These are phyloP conservation scores for Chrysaora quinquecirrha DNA, from an alignment of 30 jellyfish, hydroid and myxozoan species.

Conservation along the genomic window DNA sequence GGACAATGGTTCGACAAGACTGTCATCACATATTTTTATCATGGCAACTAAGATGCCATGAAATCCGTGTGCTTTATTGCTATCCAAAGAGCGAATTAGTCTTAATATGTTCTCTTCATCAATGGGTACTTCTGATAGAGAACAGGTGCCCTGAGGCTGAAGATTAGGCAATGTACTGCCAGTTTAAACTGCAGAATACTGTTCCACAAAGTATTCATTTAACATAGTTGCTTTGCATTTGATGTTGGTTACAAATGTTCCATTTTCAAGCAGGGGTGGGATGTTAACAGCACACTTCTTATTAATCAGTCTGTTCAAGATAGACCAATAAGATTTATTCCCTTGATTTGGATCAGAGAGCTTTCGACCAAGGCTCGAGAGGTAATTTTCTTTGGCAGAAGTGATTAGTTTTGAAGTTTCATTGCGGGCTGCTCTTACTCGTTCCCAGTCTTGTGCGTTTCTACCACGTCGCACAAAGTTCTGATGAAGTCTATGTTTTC, in stretches of 20 bases:
- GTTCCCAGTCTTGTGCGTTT: too few relatives aligned
- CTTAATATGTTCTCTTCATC: constrained; percentile 7
- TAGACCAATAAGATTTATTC: too few relatives aligned
- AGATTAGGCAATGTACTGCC: constrained; percentile 29
- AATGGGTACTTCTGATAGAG: constrained; percentile 27
- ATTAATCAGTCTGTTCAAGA: too few relatives aligned
- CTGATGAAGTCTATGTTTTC: neutral
- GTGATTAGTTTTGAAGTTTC: too few relatives aligned
- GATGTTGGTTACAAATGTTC: constrained; percentile 8
- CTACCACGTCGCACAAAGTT: too few relatives aligned
- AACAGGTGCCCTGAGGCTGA: constrained; percentile 27
- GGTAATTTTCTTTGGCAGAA: constrained; percentile 11
- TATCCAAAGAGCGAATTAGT: constrained; percentile 38
- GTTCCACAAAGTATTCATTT: constrained; percentile 18
- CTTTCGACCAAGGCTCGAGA: constrained; percentile 36
- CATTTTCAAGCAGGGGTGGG: too few relatives aligned
- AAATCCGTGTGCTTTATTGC: constrained; percentile 44
- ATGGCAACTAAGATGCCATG: constrained; percentile 17
- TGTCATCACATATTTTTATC: neutral
- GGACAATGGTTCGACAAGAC: neutral
- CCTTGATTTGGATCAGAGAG: constrained; percentile 42
- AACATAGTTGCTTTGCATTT: constrained; percentile 11
- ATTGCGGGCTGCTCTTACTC: neutral
- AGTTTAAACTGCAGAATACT: constrained; percentile 30
- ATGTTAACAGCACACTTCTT: constrained; percentile 7